Evolutionary conservation across 2,797 vertebrate genomes (phyloP), one percentile per base, ranked within the genome.

Genomic region (Leptoclinus maculatus): DNA sequence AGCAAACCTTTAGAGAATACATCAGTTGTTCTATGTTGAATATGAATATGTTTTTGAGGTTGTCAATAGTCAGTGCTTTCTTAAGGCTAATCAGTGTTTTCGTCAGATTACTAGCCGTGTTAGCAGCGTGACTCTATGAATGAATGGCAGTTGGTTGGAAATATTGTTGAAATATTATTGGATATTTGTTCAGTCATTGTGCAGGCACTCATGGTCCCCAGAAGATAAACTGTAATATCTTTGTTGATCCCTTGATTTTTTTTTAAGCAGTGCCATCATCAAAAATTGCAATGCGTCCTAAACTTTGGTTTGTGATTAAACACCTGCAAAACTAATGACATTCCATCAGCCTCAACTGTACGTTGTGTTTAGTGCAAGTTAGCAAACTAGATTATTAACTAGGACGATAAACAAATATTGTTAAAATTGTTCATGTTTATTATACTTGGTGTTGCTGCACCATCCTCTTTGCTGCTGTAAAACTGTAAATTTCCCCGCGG

Each of bases 1-100:
- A 59, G 82, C 71, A 17, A 78, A 74, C 60, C 72, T 56, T 76
- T 25, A 70, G 64, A 63, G 74, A 74, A 83, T 47, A 68, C 27
- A 3, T 27, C 27, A 34, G 53, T 63, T 72, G 51, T 75, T 78
- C 58, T 7, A 7, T 21, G 23, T 19, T 27, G 12, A 53, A 32
- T 58, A 54, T 45, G 27, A 74, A 38, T 21, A 2, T 17, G 43
- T 8, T 23, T 41, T 72, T 2, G 1, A 38, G 34, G 54, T 25
- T 62, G 38, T 53, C n/a, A 64, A 59, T 12, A 63, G 9, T 8
- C 21, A 25, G 25, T 43, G 16, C 58, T 63, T 57, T 54, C 23
- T 79, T n/a, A n/a, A 27, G 39, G 23, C 5, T 23, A n/a, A 29
- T 54, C 23, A 36, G 38, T 27, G 27, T 54, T 51, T 54, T 32